These are phyloP conservation scores for Paramisgurnus dabryanus DNA, from an alignment of 2,113 vertebrate genomes.

Conservation along the genomic window DNA sequence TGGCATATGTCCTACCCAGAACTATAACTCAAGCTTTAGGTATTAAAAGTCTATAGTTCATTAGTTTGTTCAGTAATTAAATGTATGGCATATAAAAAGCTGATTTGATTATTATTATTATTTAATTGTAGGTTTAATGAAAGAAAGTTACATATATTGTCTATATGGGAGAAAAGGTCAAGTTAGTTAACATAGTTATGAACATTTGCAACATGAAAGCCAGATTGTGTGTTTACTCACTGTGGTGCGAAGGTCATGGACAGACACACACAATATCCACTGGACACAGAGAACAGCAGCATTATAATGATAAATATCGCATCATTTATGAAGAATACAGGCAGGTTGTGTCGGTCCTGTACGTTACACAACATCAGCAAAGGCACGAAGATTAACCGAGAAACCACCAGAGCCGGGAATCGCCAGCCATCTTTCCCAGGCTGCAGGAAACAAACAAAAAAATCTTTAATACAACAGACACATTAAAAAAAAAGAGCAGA, in stretches of 20 bases:
- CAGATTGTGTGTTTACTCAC: constrained; percentile 67
- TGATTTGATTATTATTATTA: too few relatives aligned
- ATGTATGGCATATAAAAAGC: too few relatives aligned
- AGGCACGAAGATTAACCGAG: constrained; percentile 78
- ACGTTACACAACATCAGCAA: constrained; percentile 86
- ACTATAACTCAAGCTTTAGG: too few relatives aligned
- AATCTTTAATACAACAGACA: not conserved
- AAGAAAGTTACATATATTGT: not conserved
- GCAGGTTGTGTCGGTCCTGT: constrained; percentile 66
- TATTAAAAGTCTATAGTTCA: too few relatives aligned
- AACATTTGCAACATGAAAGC: not conserved
- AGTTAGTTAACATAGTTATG: too few relatives aligned
- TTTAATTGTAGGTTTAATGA: too few relatives aligned
- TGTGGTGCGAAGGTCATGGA: constrained; percentile 88
- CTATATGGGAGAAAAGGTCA: not conserved
- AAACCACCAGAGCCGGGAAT: constrained; percentile 77
- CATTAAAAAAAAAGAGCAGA: not conserved
- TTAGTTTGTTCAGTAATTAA: too few relatives aligned
- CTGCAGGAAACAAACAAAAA: constrained; percentile 59
- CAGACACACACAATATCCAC: constrained; percentile 85
- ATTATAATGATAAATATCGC: constrained; percentile 78
- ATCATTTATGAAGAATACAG: constrained; percentile 76
- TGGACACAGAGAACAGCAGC: constrained; percentile 80
- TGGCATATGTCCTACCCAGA: too few relatives aligned
- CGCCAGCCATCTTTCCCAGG: constrained; percentile 75